Percentiles rank a stretch among this genome's conserved stretches.
These are phyloP conservation scores for Acronicta psi DNA, from an alignment of 2,888 invertebrate genomes.

Conservation along the genomic window DNA sequence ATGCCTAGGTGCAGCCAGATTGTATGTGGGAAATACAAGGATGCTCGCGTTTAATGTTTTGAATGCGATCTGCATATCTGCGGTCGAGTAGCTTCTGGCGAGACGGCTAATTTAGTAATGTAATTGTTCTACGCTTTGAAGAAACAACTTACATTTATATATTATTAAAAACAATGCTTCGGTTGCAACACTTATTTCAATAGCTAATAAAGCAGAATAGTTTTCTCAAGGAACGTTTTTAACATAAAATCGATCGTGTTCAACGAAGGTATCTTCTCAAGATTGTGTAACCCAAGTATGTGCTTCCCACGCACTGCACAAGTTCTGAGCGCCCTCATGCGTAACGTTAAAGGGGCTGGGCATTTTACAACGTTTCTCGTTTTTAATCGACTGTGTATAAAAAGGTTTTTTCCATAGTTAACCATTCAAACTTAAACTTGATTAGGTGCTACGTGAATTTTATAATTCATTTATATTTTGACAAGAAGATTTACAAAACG, in stretches of 20 bases:
- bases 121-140: slow-evolving; percentile 44
- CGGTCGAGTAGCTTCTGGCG: slow-evolving; percentile 60
- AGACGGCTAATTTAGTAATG: slow-evolving; percentile 60
- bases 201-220: slow-evolving; percentile 9
- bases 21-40: slow-evolving; percentile 72
- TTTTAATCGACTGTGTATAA: slow-evolving; percentile 73
- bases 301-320: slow-evolving; percentile 86
- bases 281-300: slow-evolving; percentile 87
- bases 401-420: slow-evolving; percentile 60
- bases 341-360: slow-evolving; percentile 85
- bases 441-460: slow-evolving; percentile 21
- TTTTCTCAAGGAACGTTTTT: slow-evolving; percentile 43
- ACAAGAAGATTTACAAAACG: slow-evolving; percentile 51
- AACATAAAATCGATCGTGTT: slow-evolving; percentile 61
- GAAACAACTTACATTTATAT: slow-evolving; percentile 19
- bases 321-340: slow-evolving; percentile 75
- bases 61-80: slow-evolving; percentile 61
- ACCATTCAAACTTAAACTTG: slow-evolving; percentile 41
- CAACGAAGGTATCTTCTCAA: slow-evolving; percentile 78
- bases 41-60: slow-evolving; percentile 65
- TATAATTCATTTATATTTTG: slow-evolving; percentile 15
- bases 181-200: slow-evolving; percentile 3
- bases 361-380: slow-evolving; percentile 80
- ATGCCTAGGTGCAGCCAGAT: slow-evolving; percentile 67
- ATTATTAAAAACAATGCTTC: not conserved